Base-by-base conservation (phyloP, 2,888 invertebrate genomes). In the Periphyllus acericola region DNA sequence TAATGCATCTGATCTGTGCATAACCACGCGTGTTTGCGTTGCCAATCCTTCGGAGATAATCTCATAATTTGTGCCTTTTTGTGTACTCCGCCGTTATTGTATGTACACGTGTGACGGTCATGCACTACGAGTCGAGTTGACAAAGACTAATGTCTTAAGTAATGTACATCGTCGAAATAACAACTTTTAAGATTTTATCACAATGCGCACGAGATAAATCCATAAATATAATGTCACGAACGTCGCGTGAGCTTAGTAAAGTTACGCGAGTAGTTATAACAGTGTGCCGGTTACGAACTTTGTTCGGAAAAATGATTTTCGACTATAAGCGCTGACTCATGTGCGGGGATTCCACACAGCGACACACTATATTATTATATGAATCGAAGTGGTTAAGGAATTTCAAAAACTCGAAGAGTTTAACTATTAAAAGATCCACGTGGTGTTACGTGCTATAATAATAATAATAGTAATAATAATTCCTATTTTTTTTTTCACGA, bases 391-490 rank as follows among this genome's bases (percentile, higher is more conserved):
- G 68, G 68, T 11, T 25, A n/a, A 80, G 36, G 60, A 60, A 80
- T 60, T 80, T 66, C n/a, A 14, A 80, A 80, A 80, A 80, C 36
- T n/a, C 36, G n/a, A 80, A 66, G 21, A 80, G 66, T n/a, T 25
- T 66, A 36, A 60, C 66, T 60, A 80, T 36, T 66, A 52, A 80
- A 66, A 80, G 55, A 55, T 14, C 14, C 55, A 34, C 55, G 25
- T 34, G 14, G 25, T 34, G 14, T 34, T 14, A 25, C 34, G 17
- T 75, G 14, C n/a, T n/a, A 46, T 14, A 52, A 76, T 52, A 52
- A 34, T 32, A 52, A 21, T 21, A 76, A 52, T 3, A 32, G 29
- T 52, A 19, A 46, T 76, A 29, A 36, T 36, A 36, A 36, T 36
- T 5, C 14, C 46, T 14, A 1, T 14, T 5, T 52, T 21, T n/a